Conservation (phyloP, 2,888 invertebrate species). For the Lysandra coridon region DNA sequence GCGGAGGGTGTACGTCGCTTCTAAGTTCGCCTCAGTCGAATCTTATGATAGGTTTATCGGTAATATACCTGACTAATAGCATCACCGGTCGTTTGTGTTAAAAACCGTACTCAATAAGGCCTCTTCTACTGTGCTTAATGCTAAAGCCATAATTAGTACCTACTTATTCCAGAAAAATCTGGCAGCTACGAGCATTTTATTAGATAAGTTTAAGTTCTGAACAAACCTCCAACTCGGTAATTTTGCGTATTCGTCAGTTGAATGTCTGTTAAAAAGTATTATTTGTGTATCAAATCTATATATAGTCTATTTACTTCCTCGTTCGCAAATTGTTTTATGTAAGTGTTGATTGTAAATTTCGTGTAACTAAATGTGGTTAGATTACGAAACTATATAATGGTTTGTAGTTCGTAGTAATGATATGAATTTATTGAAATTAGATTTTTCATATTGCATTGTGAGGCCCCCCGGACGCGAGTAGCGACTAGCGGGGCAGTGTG, state of each 20-base stretch:
- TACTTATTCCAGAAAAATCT: neutral
- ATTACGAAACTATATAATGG: conserved; percentile 65
- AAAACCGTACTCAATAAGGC: neutral
- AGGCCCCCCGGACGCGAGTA: neutral
- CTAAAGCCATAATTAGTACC: conserved; percentile 10
- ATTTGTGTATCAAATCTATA: conserved; percentile 41
- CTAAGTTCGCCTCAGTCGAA: conserved; percentile 37
- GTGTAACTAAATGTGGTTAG: conserved; percentile 57
- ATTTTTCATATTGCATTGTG: conserved; percentile 38
- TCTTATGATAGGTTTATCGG: conserved; percentile 42
- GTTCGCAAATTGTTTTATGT: conserved; percentile 33
- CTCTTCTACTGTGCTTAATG: neutral
- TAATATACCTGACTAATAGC: conserved; percentile 23
- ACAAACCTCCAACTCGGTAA: neutral
- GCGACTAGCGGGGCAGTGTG: neutral
- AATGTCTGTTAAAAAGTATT: conserved; percentile 26
- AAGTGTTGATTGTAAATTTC: conserved; percentile 33
- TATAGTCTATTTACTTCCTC: conserved; percentile 43
- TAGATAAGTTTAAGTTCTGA: neutral
- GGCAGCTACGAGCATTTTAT: neutral
- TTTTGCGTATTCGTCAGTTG: neutral
- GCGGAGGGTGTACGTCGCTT: conserved; percentile 40
- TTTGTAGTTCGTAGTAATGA: conserved; percentile 55
- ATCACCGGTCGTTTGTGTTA: neutral
- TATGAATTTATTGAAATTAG: conserved; percentile 41